These are phyloP conservation scores for Solea senegalensis DNA, from an alignment of 2,113 vertebrate genomes.

Conservation along the genomic window DNA sequence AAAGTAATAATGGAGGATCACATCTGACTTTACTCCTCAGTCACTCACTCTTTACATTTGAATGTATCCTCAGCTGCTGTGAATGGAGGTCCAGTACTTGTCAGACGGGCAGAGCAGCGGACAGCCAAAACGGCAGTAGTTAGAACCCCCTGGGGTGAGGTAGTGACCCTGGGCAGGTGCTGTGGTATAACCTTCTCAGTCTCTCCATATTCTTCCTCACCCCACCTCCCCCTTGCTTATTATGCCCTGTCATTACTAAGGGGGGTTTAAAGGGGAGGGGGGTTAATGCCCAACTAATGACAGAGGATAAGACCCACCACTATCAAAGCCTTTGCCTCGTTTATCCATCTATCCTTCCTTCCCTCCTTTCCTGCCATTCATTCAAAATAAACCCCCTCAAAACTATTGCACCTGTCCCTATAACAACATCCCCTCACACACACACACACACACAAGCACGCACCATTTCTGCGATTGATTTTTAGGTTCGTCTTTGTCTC, in stretches of 20 bases:
- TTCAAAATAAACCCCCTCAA: conserved; percentile 66
- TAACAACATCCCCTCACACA: conserved; percentile 16
- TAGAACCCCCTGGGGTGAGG: conserved; percentile 65
- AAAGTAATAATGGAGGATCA: conserved; percentile 12
- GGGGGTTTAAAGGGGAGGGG: conserved; percentile 64
- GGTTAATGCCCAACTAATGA: conserved; percentile 85
- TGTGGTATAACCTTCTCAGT: conserved; percentile 72
- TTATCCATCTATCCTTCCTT: conserved; percentile 30
- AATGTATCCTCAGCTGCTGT: conserved; percentile 43
- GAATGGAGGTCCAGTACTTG: conserved; percentile 24
- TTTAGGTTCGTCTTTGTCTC: conserved; percentile 50
- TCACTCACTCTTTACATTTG: conserved; percentile 38
- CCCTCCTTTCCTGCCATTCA: conserved; percentile 39
- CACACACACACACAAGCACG: conserved; percentile 9
- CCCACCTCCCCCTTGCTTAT: conserved; percentile 61
- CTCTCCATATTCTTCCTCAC: conserved; percentile 61
- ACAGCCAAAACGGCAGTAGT: conserved; percentile 69
- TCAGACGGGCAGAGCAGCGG: conserved; percentile 54
- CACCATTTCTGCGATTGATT: conserved; percentile 45
- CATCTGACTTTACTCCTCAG: conserved; percentile 14
- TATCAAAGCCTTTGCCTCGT: conserved; percentile 60
- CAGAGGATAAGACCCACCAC: conserved; percentile 68
- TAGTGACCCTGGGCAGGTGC: conserved; percentile 81
- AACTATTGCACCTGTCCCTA: conserved; percentile 74
- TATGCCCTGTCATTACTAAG: conserved; percentile 79